Evolutionary conservation across 2,113 vertebrate species (phyloP), one percentile per base, ranked within the genome.

Genomic region (Chaetodon auriga): DNA sequence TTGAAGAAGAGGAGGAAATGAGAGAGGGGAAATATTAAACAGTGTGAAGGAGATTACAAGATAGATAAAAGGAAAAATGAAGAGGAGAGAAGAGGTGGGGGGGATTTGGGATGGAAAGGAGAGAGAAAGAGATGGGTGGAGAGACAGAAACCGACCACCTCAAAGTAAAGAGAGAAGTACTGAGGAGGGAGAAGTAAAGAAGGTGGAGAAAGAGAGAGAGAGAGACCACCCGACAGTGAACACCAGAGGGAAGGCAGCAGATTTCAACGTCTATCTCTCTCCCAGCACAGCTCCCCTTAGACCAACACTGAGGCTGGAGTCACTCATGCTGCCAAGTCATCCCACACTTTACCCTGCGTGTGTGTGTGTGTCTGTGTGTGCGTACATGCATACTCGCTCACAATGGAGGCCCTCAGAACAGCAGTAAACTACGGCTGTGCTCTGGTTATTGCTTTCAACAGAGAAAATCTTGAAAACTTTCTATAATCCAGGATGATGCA

Each of bases 181-280:
- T 2, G 35, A 72, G 77, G 82, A 89, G 64, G 58, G 88, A 86
- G 82, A 81, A 86, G 54, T 73, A 66, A 83, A 77, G 78, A 83
- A 79, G 63, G 66, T 77, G 86, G 66, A 72, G 86, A 85, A 68
- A 77, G 74, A 81, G 63, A 81, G 30, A 87, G 55, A 78, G 68
- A 90, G 68, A 90, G 89, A 89, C 88, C 90, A 93, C 89, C 87
- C 84, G 38, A 81, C 78, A 85, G 81, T 88, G 69, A 90, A 86
- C 62, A 87, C 78, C 80, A 89, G 83, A 49, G 81, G 70, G 79
- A 90, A 89, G 63, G 45, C 75, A 55, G 75, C 68, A 81, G 78
- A 88, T 73, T 81, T 90, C 83, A 85, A 78, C 41, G 30, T 87
- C 77, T 81, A 65, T 68, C 79, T 84, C 85, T 91, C 79, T 87